Conservation (phyloP, 2,113 vertebrate genomes). For the Chascanopsetta lugubris region DNA sequence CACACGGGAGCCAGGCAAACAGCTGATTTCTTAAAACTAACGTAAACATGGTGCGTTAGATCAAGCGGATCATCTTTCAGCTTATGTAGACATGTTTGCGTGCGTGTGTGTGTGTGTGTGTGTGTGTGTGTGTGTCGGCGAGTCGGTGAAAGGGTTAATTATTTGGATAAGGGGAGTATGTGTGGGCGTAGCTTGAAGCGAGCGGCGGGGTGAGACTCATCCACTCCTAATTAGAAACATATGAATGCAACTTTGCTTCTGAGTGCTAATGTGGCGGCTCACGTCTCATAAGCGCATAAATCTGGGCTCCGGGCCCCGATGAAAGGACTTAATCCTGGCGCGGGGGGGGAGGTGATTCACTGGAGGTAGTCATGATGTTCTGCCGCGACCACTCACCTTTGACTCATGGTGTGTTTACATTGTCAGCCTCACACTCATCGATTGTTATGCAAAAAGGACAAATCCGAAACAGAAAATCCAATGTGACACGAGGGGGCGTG, state of each 20-base stretch:
- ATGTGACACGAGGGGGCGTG: conserved; percentile 13
- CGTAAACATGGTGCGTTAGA: conserved; percentile 50
- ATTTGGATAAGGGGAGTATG: conserved; percentile 43
- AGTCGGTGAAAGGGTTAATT: conserved; percentile 44
- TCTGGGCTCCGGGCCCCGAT: conserved; percentile 2
- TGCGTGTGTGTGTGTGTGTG: conserved; percentile 10
- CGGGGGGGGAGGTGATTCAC: no score
- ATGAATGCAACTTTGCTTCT: conserved; percentile 44
- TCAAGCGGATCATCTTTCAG: conserved; percentile 21
- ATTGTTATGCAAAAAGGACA: conserved; percentile 47
- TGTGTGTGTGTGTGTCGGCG: conserved; percentile 4
- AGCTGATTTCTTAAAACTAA: conserved; percentile 40
- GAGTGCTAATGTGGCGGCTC: conserved; percentile 38
- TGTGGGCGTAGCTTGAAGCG: conserved; percentile 63
- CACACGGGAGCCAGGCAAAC: conserved; percentile 19
- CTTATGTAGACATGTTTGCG: background rate
- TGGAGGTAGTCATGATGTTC: conserved; percentile 35
- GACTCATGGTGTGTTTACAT: conserved; percentile 65
- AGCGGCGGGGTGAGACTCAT: conserved; percentile 48
- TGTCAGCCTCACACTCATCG: conserved; percentile 42
- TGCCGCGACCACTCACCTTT: conserved; percentile 47
- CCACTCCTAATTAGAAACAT: conserved; percentile 55
- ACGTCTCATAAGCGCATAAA: conserved; percentile 24
- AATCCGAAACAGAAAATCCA: conserved; percentile 18
- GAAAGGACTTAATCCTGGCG: conserved; percentile 16